Percentiles rank a stretch among this genome's conserved stretches.
Evolutionary conservation across 2,888 invertebrate species (phyloP).

Genomic region (Eurois occulta): DNA sequence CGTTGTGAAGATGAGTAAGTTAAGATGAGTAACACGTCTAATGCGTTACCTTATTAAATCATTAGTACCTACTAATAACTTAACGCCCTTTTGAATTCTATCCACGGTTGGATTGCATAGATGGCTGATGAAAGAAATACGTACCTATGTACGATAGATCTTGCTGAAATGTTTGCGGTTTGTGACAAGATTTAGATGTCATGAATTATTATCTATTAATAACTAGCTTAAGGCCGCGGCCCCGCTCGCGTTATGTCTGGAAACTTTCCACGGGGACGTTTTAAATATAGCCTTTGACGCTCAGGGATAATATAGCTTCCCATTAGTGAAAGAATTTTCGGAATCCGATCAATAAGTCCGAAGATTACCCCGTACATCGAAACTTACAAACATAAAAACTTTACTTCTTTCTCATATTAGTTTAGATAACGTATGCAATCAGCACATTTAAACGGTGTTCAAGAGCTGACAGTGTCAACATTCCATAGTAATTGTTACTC

Average conservation of each 20-base stretch:
- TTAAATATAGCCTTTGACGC: not conserved
- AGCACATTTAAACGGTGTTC: not conserved
- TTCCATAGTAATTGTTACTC: not conserved
- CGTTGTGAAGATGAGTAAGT: slow-evolving; percentile 29
- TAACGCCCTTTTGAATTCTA: slow-evolving; percentile 1
- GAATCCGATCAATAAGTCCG: not conserved
- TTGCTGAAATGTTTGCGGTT: slow-evolving; percentile 8
- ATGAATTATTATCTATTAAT: not conserved
- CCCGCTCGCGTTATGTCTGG: not conserved
- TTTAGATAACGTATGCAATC: not conserved
- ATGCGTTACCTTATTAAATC: slow-evolving; percentile 37
- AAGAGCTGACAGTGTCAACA: not conserved
- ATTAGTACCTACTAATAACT: slow-evolving; percentile 38
- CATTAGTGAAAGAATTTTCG: not conserved
- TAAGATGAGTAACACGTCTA: slow-evolving; percentile 34
- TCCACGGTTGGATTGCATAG: not conserved
- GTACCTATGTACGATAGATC: not conserved
- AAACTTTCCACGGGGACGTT: not conserved
- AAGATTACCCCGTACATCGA: not conserved
- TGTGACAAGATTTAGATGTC: not conserved
- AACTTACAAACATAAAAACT: not conserved
- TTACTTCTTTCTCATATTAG: not conserved
- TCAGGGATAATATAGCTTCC: not conserved
- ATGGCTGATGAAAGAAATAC: slow-evolving; percentile 20
- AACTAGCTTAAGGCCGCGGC: not conserved